Evolutionary conservation across 2,797 vertebrate species (phyloP), one percentile per base, ranked within the genome.

Genomic region (Poeciliopsis paucimaculata): DNA sequence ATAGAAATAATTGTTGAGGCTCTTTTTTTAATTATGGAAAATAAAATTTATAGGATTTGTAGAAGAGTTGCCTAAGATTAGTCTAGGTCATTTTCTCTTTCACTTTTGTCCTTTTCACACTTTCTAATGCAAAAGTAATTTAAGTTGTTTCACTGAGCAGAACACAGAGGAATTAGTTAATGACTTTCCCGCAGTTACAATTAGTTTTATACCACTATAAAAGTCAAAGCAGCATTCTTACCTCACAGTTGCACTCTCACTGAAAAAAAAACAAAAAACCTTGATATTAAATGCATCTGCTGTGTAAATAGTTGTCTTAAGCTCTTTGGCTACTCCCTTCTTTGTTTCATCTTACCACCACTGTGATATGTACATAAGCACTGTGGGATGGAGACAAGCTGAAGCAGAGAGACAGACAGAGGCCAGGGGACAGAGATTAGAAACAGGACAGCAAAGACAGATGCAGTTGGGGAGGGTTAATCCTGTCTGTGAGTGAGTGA

Each of bases 401-500:
- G 81, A 86, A 82, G 83, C 72, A 23, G 49, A 75, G 76, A 88
- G 88, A 91, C 88, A 88, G 90, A 86, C 92, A 88, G 88, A 88
- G 88, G 90, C 89, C 91, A 93, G 91, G 87, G 92, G 92, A 94
- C 89, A 89, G 84, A 93, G 93, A 94, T 94, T 94, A 93, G 90
- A 90, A 87, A 81, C 83, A 89, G 94, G 89, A 91, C 90, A 91
- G 93, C 77, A 73, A 90, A 94, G 94, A 92, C 86, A 87, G 93
- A 93, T 93, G 91, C 86, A 87, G 89, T 87, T 78, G 87, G 85
- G 77, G 39, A 80, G 86, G 91, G 91, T 92, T 96, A 95, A 95
- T 96, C 94, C 93, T 95, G 92, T 91, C 89, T 91, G 87, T 95
- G 94, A 95, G 93, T 94, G 95, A 95, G 86, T 86, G 92, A 95